Evolutionary conservation across 2,888 invertebrate species (phyloP), one percentile per base, ranked within the genome.

Genomic region (Andrena trimmerana): DNA sequence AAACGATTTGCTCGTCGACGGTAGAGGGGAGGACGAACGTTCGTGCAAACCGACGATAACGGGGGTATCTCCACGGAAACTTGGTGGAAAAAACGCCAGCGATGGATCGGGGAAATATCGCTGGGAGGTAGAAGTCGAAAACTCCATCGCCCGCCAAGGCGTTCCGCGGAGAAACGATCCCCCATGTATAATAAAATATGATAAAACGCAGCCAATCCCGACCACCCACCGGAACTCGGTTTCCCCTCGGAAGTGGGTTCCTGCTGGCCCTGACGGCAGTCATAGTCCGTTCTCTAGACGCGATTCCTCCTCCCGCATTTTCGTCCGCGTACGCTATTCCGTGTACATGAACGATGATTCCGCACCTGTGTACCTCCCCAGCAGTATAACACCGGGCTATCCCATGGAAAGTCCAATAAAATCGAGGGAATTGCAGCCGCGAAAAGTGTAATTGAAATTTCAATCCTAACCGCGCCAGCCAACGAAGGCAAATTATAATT

Each of bases 141-240:
- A 77, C 72, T 83, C 77, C 62, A 72, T 88, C 88, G 71, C 54
- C 71, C 69, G 20, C 10, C 24, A 24, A 24, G 57, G 24, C 27
- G 24, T 52, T 52, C 77, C 81, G 54, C 66, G 81, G 76, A 75
- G 88, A 74, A 81, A 79, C 82, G 81, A 76, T 85, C 88, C 88
- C 87, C 89, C 88, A 88, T 91, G 91, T 91, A 90, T 91, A 90
- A 91, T 91, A 91, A 91, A 91, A 91, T 91, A 91, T 91, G 91
- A 91, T 91, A 89, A 91, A 91, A 90, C 88, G 85, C 86, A 76
- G 81, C 82, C 90, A 88, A 91, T 91, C 85, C 88, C 82, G 74
- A 86, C 83, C 86, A 85, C 81, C 84, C 81, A 81, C 83, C 87
- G 89, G 86, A 90, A 84, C 89, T 85, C 71, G 85, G 72, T 83